These are phyloP conservation scores for Myrmecophaga tridactyla DNA, from an alignment of 2,113 vertebrate species.

Conservation along the genomic window DNA sequence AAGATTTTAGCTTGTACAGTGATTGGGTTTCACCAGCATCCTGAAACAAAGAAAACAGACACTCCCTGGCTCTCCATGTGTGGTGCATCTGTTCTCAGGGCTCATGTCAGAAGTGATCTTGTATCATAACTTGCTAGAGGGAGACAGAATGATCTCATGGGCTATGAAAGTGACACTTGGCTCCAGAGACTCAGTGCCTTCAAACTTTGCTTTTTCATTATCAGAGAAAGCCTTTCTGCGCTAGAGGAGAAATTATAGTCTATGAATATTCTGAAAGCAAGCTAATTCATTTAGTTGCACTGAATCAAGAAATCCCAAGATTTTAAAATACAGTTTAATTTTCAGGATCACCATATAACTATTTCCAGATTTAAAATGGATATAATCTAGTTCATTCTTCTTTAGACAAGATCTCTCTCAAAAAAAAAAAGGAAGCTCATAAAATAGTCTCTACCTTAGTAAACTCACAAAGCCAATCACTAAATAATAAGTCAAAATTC, in stretches of 20 bases:
- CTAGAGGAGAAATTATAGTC: background rate
- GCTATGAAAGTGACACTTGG: background rate
- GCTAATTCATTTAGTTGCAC: background rate
- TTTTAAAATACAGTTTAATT: background rate
- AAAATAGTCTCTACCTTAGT: background rate
- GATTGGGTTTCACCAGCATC: slow-evolving; percentile 34
- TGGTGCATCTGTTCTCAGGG: background rate
- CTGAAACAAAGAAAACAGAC: slow-evolving; percentile 43
- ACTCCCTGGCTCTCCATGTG: background rate
- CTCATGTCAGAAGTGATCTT: background rate
- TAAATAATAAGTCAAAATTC: slow-evolving; percentile 28
- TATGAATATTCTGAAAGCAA: background rate
- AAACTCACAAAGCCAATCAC: background rate
- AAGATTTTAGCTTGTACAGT: slow-evolving; percentile 15
- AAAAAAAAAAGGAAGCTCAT: no score
- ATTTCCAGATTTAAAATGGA: slow-evolving; percentile 8
- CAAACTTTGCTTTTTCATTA: background rate
- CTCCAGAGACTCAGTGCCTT: background rate
- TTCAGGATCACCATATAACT: background rate
- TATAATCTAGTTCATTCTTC: background rate
- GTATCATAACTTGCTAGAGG: background rate
- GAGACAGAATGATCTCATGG: background rate
- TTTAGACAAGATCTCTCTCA: no score
- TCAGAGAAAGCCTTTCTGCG: background rate
- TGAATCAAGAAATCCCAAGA: slow-evolving; percentile 20